These are phyloP conservation scores for Cetonia aurata DNA, from an alignment of 2,888 invertebrate genomes.

Conservation along the genomic window DNA sequence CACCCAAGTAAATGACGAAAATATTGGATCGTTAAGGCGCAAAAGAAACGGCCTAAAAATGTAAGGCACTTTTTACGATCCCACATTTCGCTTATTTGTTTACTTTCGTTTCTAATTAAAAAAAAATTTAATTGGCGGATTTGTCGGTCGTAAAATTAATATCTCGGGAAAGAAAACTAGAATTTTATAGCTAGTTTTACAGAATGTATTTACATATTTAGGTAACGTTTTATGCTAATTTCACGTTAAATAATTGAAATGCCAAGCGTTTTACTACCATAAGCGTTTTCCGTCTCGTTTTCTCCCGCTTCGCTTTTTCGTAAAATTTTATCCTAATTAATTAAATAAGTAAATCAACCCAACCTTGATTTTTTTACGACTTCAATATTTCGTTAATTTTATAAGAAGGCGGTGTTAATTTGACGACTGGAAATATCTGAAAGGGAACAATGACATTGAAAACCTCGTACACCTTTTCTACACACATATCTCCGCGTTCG, in stretches of 20 bases:
- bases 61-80: conserved; percentile 21
- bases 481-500: background rate
- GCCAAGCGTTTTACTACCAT: conserved; percentile 36
- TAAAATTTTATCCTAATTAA: conserved; percentile 31
- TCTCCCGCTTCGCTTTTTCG: conserved; percentile 7
- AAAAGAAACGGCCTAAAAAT: background rate
- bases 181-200: conserved; percentile 40
- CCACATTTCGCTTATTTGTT: conserved; percentile 34
- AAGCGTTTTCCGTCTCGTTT: conserved; percentile 26
- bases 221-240: conserved; percentile 41
- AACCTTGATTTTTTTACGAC: conserved; percentile 39
- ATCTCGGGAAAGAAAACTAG: conserved; percentile 36
- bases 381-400: conserved; percentile 36
- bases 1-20: too few relatives aligned
- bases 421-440: conserved; percentile 8
- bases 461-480: conserved; percentile 17
- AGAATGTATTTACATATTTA: conserved; percentile 39
- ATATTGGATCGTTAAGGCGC: too few relatives aligned
- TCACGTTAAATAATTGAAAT: conserved; percentile 37
- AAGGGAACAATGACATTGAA: conserved; percentile 30
- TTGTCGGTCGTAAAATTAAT: conserved; percentile 41
- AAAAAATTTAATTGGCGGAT: conserved; percentile 37
- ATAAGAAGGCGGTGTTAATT: conserved; percentile 34
- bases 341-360: conserved; percentile 38
- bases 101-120: conserved; percentile 39